Evolutionary conservation across 1,140 invertebrate species (phyloP), one percentile per base, ranked within the genome.

Genomic region (Sycophila sp.): DNA sequence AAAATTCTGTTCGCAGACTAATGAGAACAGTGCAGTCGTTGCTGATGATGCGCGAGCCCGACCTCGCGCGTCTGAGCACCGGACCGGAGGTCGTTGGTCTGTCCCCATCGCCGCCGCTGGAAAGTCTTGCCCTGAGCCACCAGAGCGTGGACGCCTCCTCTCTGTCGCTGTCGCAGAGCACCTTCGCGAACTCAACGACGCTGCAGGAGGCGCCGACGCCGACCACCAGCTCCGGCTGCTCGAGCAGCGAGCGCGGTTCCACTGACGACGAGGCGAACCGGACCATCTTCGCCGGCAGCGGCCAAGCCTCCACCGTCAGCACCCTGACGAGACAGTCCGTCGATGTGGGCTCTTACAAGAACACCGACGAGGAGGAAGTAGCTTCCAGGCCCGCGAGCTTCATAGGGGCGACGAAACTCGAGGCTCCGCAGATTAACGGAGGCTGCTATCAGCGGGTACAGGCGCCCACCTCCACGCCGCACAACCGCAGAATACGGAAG

Each of bases 1-100:
- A n/a, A n/a, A n/a, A n/a, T n/a, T n/a, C n/a, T n/a, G n/a, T n/a
- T 40, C 30, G 13, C 36, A 70, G 60, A 45, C 81, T 92, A 51
- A 85, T 90, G 73, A 85, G 91, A 69, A 92, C 90, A 5, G 89
- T 91, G 38, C 89, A 91, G 69, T 92, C 91, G 13, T 79, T 92
- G 17, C 73, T 92, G 30, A 82, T 87, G 67, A 91, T 89, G 58
- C 86, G 88, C 69, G 91, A 92, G 71, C 90, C 91, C 1, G 89
- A 91, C 75, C 80, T 92, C 32, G 83, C 84, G 0, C 85, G 87
- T 45, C 74, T 86, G 3, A 78, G 81, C 55, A 49, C 75, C 30
- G 69, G 78, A 60, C 73, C 78, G 30, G 78, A 81, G 17, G 76
- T 67, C 28, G 69, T 55, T 22, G 72, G 67, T 28, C 59, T 72